Evolutionary conservation across 2,888 invertebrate genomes (phyloP), one percentile per base, ranked within the genome.

Genomic region (Synanthedon andrenaeformis): DNA sequence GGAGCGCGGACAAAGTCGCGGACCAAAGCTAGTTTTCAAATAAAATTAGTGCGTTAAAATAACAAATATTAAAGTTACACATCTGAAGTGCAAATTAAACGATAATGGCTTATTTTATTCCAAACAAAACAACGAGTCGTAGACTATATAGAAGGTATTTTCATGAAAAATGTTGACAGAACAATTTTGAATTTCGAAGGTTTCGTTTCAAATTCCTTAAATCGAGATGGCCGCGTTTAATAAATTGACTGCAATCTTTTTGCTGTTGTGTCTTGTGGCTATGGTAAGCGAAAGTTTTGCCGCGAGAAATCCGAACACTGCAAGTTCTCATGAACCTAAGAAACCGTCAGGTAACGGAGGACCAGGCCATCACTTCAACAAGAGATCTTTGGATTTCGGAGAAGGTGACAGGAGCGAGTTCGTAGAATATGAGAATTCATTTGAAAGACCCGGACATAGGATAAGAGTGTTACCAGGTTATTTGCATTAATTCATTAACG

Each of bases 391-490:
- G 2, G 71, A 73, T 53, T 72, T 71, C 41, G 69, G 71, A 42
- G 72, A 74, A 2, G 67, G 64, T 1, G 66, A 66, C 10, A 65
- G 61, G 3, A 64, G 65, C 11, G 68, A 69, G 14, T 69, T 59
- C 12, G 59, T 59, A 35, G 62, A 64, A 10, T 72, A 69, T 28
- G 72, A 74, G 41, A 73, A 69, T 35, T 62, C 71, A 0, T 77
- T 72, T 51, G 71, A 72, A 0, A 69, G 71, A 41, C 77, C 79
- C 0, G 45, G 45, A n/a, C 81, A 70, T 62, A 77, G 77, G 55
- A 80, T 83, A 19, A 73, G 81, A 0, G 69, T 76, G 10, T 49
- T 81, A 55, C 82, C 81, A 52, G 82, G 76, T 5, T 83, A 64
- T 52, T 72, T 81, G 3, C 82, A 82, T 59, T 82, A 62, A 64